A percentile compares a stretch with the other conserved stretches of the same genome.
Conservation (phyloP, 2,888 invertebrate species). For the Drosophila meridiana region DNA sequence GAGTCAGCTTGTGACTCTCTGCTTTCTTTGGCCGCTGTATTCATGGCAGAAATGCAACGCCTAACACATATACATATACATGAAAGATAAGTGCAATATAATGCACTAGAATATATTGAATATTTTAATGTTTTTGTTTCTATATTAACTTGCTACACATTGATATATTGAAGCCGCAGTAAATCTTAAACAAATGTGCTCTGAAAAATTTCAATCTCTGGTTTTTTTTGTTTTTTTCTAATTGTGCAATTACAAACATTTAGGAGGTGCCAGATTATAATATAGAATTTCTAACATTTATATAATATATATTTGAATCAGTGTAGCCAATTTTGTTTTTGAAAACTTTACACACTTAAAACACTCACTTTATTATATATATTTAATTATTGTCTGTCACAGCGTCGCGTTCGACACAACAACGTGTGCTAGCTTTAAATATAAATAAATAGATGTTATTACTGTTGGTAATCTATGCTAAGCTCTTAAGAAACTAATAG, state of each 20-base stretch:
- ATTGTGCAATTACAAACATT: constrained; percentile 67
- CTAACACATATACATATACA: constrained; percentile 81
- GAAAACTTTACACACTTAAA: constrained; percentile 47
- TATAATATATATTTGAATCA: constrained; percentile 25
- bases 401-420: constrained; percentile 83
- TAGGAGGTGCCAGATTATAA: constrained; percentile 54
- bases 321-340: constrained; percentile 48
- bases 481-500: constrained; percentile 63
- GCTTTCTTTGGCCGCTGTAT: constrained; percentile 55
- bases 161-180: constrained; percentile 74
- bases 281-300: constrained; percentile 48
- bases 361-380: constrained; percentile 46
- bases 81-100: constrained; percentile 71
- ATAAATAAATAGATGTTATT: constrained; percentile 41
- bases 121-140: constrained; percentile 42
- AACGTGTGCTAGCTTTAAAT: constrained; percentile 72
- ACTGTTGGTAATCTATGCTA: constrained; percentile 28
- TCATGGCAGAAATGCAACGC: constrained; percentile 79
- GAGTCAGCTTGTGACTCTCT: constrained; percentile 7
- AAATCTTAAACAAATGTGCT: constrained; percentile 76
- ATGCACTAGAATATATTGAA: constrained; percentile 35
- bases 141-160: constrained; percentile 73
- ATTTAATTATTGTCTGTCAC: constrained; percentile 85
- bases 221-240: constrained; percentile 23
- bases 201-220: constrained; percentile 60